Evolutionary conservation across 2,113 vertebrate species (phyloP).

Genomic region (Psophia crepitans): DNA sequence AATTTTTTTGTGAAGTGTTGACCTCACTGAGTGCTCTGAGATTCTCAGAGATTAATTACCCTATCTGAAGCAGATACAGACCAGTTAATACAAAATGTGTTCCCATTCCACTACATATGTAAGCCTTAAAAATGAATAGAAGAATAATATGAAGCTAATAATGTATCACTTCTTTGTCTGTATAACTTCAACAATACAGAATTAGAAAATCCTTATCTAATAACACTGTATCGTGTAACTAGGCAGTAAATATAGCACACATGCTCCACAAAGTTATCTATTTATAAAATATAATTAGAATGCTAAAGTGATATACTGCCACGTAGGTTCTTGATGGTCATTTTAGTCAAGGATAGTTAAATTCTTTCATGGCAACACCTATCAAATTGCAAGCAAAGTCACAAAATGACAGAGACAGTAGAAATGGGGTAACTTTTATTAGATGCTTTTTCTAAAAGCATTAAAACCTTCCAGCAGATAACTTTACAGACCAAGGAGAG

Average conservation of each 20-base stretch:
- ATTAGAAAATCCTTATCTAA: neutral
- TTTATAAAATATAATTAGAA: neutral
- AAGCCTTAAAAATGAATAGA: neutral
- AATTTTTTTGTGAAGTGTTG: neutral
- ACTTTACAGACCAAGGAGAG: neutral
- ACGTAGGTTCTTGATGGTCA: neutral
- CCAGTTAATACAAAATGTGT: neutral
- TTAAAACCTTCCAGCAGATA: neutral
- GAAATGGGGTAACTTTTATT: neutral
- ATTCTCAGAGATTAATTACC: neutral
- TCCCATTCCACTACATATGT: neutral
- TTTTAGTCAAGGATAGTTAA: neutral
- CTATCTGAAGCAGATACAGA: neutral
- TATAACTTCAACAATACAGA: neutral
- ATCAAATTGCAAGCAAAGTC: neutral
- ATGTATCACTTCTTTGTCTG: neutral
- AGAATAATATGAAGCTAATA: neutral
- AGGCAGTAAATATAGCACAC: neutral
- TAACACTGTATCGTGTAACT: neutral
- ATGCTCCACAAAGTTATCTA: neutral
- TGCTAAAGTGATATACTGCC: neutral
- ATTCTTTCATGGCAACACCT: neutral
- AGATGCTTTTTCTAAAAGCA: neutral
- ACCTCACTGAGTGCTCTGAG: neutral
- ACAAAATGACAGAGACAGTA: neutral